A percentile compares a stretch with the other conserved stretches of the same genome.
Evolutionary conservation across 2,888 invertebrate species (phyloP).

Genomic region (Limnephilus marmoratus): DNA sequence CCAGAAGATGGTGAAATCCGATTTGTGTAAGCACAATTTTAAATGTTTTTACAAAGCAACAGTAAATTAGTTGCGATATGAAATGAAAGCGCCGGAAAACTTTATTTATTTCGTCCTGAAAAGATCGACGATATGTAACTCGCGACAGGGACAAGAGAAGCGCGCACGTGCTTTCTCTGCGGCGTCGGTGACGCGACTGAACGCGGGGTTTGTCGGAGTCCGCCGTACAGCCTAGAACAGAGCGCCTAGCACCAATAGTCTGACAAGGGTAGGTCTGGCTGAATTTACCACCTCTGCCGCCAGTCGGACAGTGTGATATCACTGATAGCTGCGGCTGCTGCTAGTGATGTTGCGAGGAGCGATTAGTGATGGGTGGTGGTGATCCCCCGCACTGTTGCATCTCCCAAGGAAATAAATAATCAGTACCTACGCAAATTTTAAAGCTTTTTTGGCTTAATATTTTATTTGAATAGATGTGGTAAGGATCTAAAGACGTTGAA

Average conservation of each 20-base stretch:
- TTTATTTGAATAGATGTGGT: background rate
- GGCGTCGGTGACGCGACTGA: conserved; percentile 58
- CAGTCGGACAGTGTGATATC: background rate
- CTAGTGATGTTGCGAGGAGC: background rate
- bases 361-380: background rate
- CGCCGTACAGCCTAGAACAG: background rate
- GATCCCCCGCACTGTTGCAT: background rate
- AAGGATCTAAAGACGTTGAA: background rate
- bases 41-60: background rate
- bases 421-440: background rate
- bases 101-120: conserved; percentile 28
- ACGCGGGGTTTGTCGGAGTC: background rate
- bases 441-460: background rate
- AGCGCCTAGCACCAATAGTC: background rate
- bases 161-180: background rate
- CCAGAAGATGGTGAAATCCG: background rate
- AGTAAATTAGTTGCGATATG: background rate
- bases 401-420: background rate
- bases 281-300: background rate
- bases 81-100: conserved; percentile 7
- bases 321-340: background rate
- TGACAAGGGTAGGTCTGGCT: conserved; percentile 28
- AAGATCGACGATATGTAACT: conserved; percentile 21
- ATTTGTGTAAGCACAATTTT: background rate
- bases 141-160: background rate